Conservation (phyloP, 2,113 vertebrate genomes). For the Eptesicus fuscus region DNA sequence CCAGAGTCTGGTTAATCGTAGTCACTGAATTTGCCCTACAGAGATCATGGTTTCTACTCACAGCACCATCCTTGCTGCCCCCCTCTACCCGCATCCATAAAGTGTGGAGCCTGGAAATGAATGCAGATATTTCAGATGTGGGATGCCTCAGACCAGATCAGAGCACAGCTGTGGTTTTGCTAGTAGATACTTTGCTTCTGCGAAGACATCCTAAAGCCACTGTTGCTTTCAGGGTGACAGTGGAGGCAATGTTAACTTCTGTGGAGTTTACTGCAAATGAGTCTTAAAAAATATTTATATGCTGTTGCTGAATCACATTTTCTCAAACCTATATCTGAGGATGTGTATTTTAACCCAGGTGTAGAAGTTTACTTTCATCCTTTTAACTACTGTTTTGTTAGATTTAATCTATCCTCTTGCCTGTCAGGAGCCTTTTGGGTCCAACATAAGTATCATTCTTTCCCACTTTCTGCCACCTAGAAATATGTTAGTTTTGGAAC, state of each 20-base stretch:
- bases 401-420: neutral
- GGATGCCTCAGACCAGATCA: neutral
- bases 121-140: neutral
- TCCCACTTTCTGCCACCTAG: neutral
- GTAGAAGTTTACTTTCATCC: slow-evolving; percentile 9
- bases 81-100: neutral
- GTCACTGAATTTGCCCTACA: neutral
- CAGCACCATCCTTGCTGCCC: no score
- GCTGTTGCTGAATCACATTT: neutral
- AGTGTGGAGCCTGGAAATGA: neutral
- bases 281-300: neutral
- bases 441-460: neutral
- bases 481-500: slow-evolving; percentile 24
- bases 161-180: neutral
- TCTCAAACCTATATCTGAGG: neutral
- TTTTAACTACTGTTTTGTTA: slow-evolving; percentile 1
- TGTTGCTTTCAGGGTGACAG: neutral
- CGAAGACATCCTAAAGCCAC: neutral
- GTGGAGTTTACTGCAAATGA: neutral
- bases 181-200: neutral
- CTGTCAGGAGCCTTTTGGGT: neutral
- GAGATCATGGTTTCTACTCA: neutral
- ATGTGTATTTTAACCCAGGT: neutral
- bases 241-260: neutral
- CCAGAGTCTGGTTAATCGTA: neutral